Percentiles rank a stretch among this genome's conserved stretches.
Conservation (phyloP, 2,888 invertebrate genomes). For the Scelioninae gen. 1 region DNA sequence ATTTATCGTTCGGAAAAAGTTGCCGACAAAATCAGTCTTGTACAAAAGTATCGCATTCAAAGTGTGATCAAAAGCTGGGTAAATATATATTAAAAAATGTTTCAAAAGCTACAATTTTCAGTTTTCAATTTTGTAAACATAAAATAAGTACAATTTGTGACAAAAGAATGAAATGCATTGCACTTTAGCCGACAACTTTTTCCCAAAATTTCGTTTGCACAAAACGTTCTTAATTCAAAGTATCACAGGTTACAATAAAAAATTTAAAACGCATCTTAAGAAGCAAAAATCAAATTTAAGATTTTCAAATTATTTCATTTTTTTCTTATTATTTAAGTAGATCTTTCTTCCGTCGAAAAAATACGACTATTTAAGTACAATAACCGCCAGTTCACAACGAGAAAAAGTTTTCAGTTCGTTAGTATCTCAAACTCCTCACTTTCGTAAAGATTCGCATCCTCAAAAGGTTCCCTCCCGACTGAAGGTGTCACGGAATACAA, state of each 20-base stretch:
- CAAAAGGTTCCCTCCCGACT: constrained; percentile 72
- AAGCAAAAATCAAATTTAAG: constrained; percentile 14
- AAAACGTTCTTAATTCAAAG: too few relatives aligned
- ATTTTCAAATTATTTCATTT: background rate
- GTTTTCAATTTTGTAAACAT: too few relatives aligned
- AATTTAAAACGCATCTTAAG: constrained; percentile 17
- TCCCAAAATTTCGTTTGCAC: too few relatives aligned
- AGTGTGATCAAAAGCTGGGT: too few relatives aligned
- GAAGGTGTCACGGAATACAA: constrained; percentile 74
- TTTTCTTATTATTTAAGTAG: constrained; percentile 13
- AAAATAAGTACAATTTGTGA: too few relatives aligned
- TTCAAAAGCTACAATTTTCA: too few relatives aligned
- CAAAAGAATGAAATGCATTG: too few relatives aligned
- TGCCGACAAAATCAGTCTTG: constrained; percentile 18
- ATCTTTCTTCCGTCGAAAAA: too few relatives aligned
- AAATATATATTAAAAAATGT: too few relatives aligned
- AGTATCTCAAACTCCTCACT: constrained; percentile 81
- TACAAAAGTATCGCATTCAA: too few relatives aligned
- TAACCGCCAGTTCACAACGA: constrained; percentile 45
- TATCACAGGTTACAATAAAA: too few relatives aligned
- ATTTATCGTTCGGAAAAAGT: constrained; percentile 34
- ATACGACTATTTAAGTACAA: constrained; percentile 78
- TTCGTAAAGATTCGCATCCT: constrained; percentile 79
- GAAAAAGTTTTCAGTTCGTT: constrained; percentile 69
- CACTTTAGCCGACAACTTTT: too few relatives aligned